Conservation (phyloP, 2,888 invertebrate genomes). For the Achlya flavicornis region DNA sequence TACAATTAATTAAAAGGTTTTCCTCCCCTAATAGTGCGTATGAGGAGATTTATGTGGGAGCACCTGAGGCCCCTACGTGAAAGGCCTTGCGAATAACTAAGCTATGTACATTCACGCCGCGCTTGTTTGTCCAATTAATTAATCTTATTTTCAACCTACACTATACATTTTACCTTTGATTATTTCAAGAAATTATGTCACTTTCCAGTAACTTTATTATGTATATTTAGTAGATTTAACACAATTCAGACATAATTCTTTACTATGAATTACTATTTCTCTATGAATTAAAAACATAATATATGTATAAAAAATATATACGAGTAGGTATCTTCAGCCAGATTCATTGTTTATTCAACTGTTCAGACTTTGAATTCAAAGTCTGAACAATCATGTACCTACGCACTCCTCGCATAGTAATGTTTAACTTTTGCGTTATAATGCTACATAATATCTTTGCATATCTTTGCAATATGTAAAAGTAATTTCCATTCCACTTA, state of each 20-base stretch:
- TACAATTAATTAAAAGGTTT: conserved; percentile 44
- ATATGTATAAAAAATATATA: no score
- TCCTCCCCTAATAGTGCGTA: conserved; percentile 39
- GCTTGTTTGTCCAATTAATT: conserved; percentile 12
- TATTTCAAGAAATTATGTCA: background rate
- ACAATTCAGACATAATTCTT: background rate
- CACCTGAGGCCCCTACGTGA: conserved; percentile 31
- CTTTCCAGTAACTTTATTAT: conserved; percentile 18
- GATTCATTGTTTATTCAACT: no score
- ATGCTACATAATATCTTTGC: no score
- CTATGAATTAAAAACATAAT: no score
- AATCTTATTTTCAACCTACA: conserved; percentile 11
- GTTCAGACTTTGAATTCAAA: no score
- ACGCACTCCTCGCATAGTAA: background rate
- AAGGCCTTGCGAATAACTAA: conserved; percentile 15
- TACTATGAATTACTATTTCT: no score
- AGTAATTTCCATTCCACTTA: no score
- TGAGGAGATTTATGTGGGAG: conserved; percentile 41
- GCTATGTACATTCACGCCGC: conserved; percentile 3
- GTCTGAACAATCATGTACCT: no score
- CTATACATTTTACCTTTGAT: background rate
- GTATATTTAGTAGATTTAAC: background rate
- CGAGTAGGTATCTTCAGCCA: no score
- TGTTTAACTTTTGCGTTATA: no score
- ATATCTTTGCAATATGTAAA: background rate